phyloP scores from a whole-genome alignment of 2,113 vertebrate species.

The Pituophis catenifer region DNA sequence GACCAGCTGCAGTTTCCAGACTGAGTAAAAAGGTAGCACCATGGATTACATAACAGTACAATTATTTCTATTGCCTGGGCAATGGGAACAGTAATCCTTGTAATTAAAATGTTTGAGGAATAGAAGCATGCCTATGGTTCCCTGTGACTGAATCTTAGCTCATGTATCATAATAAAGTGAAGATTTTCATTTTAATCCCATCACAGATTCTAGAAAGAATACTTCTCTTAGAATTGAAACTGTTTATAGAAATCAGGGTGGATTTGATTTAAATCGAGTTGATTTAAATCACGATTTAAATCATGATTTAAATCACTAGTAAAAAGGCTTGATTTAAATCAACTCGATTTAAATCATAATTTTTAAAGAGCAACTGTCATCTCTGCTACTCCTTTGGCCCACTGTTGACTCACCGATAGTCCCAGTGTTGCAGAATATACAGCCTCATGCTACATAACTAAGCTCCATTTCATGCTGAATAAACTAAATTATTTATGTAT shows the following conservation, averaged over 20 bases:
- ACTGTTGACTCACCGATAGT: too few relatives aligned
- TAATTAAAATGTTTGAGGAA: background rate
- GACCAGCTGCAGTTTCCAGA: background rate
- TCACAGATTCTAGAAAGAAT: background rate
- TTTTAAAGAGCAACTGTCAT: too few relatives aligned
- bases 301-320: too few relatives aligned
- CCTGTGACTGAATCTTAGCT: background rate
- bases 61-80: background rate
- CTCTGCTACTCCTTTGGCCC: too few relatives aligned
- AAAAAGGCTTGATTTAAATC: too few relatives aligned
- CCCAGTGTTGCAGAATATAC: too few relatives aligned
- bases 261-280: too few relatives aligned
- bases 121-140: background rate
- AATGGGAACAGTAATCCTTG: background rate
- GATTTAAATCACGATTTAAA: too few relatives aligned
- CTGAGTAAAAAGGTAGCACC: background rate
- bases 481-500: too few relatives aligned
- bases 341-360: too few relatives aligned
- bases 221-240: conserved; percentile 16
- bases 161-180: background rate
- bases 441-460: too few relatives aligned
- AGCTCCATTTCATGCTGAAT: too few relatives aligned
- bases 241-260: background rate
- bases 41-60: background rate
- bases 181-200: background rate